Evolutionary conservation across 2,113 vertebrate genomes (phyloP), one percentile per base, ranked within the genome.

Genomic region (Sitta europaea): DNA sequence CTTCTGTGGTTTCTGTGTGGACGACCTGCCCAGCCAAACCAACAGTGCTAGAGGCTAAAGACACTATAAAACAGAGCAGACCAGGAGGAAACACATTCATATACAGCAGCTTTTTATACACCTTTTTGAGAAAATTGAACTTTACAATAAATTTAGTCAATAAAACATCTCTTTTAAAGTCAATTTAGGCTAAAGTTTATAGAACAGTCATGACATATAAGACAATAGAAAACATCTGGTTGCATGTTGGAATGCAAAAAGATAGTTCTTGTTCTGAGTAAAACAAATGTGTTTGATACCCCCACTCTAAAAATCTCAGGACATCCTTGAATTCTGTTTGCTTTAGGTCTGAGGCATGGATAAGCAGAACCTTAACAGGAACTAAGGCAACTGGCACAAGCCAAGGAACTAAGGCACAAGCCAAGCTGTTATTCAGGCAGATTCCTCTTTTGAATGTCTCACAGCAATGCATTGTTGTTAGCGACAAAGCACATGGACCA

Each of bases 11-110:
- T 97, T 99, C 99, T 4, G 99, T 99, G 98, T 99, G 99, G 54
- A 99, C 99, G 13, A 99, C 99, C 97, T 99, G 99, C 40, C 99
- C 99, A 9, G 99, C 99, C 79, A 99, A 97, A 38, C 99, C 99
- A 82, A 99, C 98, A 1, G 99, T 99, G 97, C 99, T 99, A 86
- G 99, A 99, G 35, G 99, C 99, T 94, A 99, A 98, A 67, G 99
- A 99, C 97, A 99, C 99, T 99, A 96, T 21, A 97, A 97, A 86
- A 90, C 71, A 88, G 96, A 96, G 86, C 73, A 92, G 11, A 87
- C 9, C 79, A 86, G 72, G 96, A 86, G 80, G 82, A 96, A 77
- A 94, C 59, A 59, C 91, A 76, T 90, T 96, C 80, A 94, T 19
- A 94, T 14, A 71, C 18, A 50, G 57, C 22, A 90, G 36, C 76